These are phyloP conservation scores for Scolanthus callimorphus DNA, from an alignment of 92 coral and sea anemone species.

Conservation along the genomic window DNA sequence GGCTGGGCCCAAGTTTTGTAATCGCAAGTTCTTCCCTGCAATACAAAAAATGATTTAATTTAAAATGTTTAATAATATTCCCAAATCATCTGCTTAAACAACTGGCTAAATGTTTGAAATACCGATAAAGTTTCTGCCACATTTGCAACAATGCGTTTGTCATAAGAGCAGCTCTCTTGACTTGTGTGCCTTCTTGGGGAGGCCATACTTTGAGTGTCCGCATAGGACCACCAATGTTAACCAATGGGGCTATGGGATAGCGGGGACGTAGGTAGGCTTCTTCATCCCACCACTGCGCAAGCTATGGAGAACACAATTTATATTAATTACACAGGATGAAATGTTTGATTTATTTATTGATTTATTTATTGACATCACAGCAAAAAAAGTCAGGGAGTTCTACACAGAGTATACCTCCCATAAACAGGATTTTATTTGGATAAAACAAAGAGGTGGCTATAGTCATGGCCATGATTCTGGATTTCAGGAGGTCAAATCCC, in stretches of 20 bases:
- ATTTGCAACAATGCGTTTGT: conserved; percentile 41
- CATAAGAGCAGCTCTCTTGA: conserved; percentile 68
- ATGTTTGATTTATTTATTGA: no score
- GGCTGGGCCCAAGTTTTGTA: conserved; percentile 60
- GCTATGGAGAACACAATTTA: no score
- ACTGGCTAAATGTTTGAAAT: neutral
- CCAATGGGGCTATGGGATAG: conserved; percentile 68
- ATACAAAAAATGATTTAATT: no score
- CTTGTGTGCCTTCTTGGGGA: conserved; percentile 62
- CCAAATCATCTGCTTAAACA: neutral
- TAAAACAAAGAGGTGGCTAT: no score
- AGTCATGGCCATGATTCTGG: no score
- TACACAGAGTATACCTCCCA: no score
- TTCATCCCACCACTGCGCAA: conserved; percentile 93
- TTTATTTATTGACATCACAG: no score
- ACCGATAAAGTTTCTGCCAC: conserved; percentile 81
- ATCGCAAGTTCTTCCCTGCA: conserved; percentile 57
- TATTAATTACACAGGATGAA: no score
- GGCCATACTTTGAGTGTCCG: conserved; percentile 67
- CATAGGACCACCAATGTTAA: conserved; percentile 74
- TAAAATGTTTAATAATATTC: no score
- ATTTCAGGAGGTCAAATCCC: no score
- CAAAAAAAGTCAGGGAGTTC: no score
- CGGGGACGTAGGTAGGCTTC: conserved; percentile 69
- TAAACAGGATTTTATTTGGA: no score